These are phyloP conservation scores for Lycorma delicatula DNA, from an alignment of 1,140 invertebrate genomes.

Conservation along the genomic window DNA sequence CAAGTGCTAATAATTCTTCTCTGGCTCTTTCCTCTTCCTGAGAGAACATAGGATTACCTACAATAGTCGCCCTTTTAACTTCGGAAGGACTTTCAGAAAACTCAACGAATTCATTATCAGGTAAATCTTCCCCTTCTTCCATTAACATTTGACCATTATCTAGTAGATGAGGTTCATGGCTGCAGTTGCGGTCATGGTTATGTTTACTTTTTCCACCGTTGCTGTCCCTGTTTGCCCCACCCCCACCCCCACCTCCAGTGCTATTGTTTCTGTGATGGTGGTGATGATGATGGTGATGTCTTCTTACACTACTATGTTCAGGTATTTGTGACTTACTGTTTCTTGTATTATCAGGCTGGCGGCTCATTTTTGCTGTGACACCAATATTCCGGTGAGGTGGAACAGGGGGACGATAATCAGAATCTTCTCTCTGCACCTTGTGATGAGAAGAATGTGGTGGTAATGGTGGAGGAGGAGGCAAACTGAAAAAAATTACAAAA, in stretches of 20 bases:
- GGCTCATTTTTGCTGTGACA: slow-evolving; percentile 34
- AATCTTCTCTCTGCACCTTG: background rate
- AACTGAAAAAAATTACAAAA: slow-evolving; percentile 8
- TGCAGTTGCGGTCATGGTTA: slow-evolving; percentile 11
- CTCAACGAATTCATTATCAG: slow-evolving; percentile 25
- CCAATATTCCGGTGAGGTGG: slow-evolving; percentile 72
- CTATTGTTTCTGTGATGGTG: slow-evolving; percentile 30
- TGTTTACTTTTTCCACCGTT: background rate
- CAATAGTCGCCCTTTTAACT: slow-evolving; percentile 71
- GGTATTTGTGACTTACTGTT: slow-evolving; percentile 32
- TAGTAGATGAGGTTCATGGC: background rate
- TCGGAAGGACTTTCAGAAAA: slow-evolving; percentile 38
- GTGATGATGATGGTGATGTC: slow-evolving; percentile 41
- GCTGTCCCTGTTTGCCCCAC: background rate
- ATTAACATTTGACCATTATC: background rate
- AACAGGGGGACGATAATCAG: slow-evolving; percentile 73
- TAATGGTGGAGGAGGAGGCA: slow-evolving; percentile 40
- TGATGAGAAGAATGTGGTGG: slow-evolving; percentile 44
- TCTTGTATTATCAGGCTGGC: too few species aligned
- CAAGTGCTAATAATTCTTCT: slow-evolving; percentile 47
- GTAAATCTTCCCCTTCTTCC: slow-evolving; percentile 24
- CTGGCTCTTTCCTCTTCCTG: slow-evolving; percentile 31
- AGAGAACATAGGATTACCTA: slow-evolving; percentile 80
- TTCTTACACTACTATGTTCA: slow-evolving; percentile 43
- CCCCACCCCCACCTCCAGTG: background rate